These are phyloP conservation scores for Epizoanthus fatuus DNA, from an alignment of 92 coral and sea anemone species.

Conservation along the genomic window DNA sequence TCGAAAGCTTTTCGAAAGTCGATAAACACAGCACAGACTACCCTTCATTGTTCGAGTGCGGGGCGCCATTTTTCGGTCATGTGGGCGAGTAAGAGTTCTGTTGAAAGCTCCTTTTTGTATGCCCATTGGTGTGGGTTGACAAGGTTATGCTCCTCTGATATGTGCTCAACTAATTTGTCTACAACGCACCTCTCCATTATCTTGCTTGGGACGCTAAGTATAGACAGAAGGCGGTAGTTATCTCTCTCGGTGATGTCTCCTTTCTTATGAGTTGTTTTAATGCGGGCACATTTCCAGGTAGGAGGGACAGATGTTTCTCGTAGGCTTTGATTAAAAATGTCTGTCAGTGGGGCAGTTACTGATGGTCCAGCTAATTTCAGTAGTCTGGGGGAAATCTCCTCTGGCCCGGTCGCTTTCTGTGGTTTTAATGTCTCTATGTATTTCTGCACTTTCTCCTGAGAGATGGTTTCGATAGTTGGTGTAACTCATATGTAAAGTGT, in stretches of 20 bases:
- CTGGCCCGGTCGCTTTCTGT: constrained; percentile 57
- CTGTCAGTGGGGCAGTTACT: constrained; percentile 45
- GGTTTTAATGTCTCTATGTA: constrained; percentile 25
- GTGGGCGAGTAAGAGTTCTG: neutral
- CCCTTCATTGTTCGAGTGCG: constrained; percentile 13
- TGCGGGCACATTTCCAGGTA: constrained; percentile 56
- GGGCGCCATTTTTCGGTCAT: constrained; percentile 17
- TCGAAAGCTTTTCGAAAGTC: constrained; percentile 30
- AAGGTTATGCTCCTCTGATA: neutral
- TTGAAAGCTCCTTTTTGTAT: constrained; percentile 21
- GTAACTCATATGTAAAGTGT: constrained; percentile 23
- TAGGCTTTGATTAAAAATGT: constrained; percentile 27
- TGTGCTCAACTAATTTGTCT: constrained; percentile 1
- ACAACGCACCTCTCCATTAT: constrained; percentile 52
- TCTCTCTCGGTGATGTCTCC: constrained; percentile 49
- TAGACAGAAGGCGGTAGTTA: constrained; percentile 58
- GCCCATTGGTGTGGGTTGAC: constrained; percentile 10
- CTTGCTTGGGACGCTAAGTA: constrained; percentile 51
- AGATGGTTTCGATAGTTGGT: constrained; percentile 35
- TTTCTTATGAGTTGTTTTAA: constrained; percentile 48
- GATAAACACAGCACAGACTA: constrained; percentile 9
- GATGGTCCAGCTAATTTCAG: constrained; percentile 40
- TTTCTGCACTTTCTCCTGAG: constrained; percentile 31
- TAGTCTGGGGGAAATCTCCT: constrained; percentile 39
- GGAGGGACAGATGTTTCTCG: constrained; percentile 17